These are phyloP conservation scores for Hippolais icterina DNA, from an alignment of 2,113 vertebrate genomes.

Conservation along the genomic window DNA sequence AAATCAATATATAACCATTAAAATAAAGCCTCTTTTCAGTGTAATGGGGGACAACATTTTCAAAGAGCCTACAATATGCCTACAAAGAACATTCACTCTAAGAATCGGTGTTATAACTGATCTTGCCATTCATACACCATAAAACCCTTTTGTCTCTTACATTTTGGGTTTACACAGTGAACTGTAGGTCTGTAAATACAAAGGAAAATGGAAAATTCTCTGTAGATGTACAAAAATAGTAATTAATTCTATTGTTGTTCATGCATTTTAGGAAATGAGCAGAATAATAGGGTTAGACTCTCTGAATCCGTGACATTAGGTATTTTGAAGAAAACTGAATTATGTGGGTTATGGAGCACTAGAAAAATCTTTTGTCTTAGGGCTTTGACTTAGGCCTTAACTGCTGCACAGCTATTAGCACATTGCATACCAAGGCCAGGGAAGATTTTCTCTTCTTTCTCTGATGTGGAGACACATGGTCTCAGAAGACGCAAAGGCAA, in stretches of 20 bases:
- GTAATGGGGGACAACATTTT: neutral
- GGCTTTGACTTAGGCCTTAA: neutral
- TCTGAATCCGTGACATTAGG: neutral
- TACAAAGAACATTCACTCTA: neutral
- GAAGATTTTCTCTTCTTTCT: neutral
- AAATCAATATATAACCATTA: conserved; percentile 24
- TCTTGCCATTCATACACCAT: neutral
- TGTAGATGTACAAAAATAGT: neutral
- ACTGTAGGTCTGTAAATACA: neutral
- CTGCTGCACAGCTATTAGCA: neutral
- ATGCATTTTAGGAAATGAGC: neutral
- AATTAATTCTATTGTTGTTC: neutral
- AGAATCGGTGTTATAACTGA: neutral
- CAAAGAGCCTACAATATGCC: neutral
- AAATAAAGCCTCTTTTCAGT: neutral
- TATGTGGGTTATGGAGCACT: neutral
- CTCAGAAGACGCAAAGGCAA: neutral
- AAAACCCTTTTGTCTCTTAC: neutral
- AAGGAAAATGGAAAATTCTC: neutral
- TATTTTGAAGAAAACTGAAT: neutral
- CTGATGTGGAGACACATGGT: neutral
- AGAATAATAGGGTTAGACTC: neutral
- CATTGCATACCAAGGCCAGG: neutral
- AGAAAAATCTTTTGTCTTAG: neutral
- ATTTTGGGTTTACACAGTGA: neutral